Evolutionary conservation across 2,797 vertebrate species (phyloP), one percentile per base, ranked within the genome.

Genomic region (Scolopax bukidnonensis): DNA sequence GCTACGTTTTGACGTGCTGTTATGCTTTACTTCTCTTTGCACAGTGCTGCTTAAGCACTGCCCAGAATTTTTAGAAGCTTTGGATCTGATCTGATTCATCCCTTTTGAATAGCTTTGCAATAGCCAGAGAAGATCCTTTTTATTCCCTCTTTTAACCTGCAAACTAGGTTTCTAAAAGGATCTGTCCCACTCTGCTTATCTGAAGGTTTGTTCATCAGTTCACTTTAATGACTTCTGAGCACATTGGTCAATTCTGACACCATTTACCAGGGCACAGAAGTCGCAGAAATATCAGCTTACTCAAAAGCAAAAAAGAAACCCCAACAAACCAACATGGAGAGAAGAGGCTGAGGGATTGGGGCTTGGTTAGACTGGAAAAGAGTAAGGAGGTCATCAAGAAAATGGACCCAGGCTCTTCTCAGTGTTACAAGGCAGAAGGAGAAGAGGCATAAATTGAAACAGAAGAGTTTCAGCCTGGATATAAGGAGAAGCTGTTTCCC

Each of bases 11-110:
- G 69, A 76, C 36, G 1, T 84, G 69, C 65, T 84, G 76, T 47
- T 94, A 92, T 87, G 45, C 82, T 91, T 91, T 74, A 70, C 93
- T 95, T 92, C 76, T 88, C 47, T 84, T 59, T 86, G 63, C 43
- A 38, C 16, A 13, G 76, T 30, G 36, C 32, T 81, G 82, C 65
- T 91, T 84, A 84, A 91, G 65, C 76, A 79, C 82, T 85, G 74
- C 65, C 56, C 76, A 92, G 89, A 93, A 87, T 96, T 94, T 96
- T 90, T 91, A 81, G 83, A 94, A 69, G 27, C 54, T 86, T 95
- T 83, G 78, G 61, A 79, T 92, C 65, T 83, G 48, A 59, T 93
- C 65, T 85, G 56, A 84, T 95, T 92, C 57, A 95, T 83, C 36
- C 5, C 0, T 84, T 88, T 84, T 91, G 70, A 95, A 88, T 11